Evolutionary conservation across 2,888 invertebrate genomes (phyloP), one percentile per base, ranked within the genome.

Genomic region (Microctonus aethiopoides): DNA sequence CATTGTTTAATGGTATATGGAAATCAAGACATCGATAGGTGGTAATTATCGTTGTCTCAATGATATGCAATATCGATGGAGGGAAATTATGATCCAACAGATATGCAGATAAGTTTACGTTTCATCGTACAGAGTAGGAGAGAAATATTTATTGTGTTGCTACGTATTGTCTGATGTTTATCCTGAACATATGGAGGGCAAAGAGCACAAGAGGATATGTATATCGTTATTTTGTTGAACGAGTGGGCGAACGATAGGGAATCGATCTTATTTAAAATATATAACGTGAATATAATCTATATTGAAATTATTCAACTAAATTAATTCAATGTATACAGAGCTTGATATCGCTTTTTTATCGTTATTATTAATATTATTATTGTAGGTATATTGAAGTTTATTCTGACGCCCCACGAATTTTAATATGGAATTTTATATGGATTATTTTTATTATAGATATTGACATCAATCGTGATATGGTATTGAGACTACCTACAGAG

Each of bases 221-320:
- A 39, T 3, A 39, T 13, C 13, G 4, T n/a, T 3, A 13, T n/a
- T 39, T 46, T 16, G 5, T 20, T 51, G 13, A 20, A 32, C n/a
- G 52, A 68, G 71, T 71, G 68, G 70, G 71, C 65, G 72, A 3
- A 51, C 4, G 56, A 69, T 54, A 54, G 67, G 64, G 68, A 68
- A 71, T 73, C 70, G 74, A 73, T 74, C 73, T 71, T 57, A 61
- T 71, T 72, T 73, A 52, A 65, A 63, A 22, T 32, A 24, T n/a
- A n/a, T n/a, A n/a, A 61, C 26, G 20, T 39, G 16, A 63, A 62
- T n/a, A n/a, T 60, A 68, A 71, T 73, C 71, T 70, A 52, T 57
- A 64, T 62, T 68, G 70, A 72, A 51, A 64, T 41, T 59, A 69
- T 59, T 59, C 20, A 59, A 54, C 65, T 60, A 61, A 70, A 70